phyloP scores from a whole-genome alignment of 2,888 invertebrate species.

The Diachrysia chrysitis region DNA sequence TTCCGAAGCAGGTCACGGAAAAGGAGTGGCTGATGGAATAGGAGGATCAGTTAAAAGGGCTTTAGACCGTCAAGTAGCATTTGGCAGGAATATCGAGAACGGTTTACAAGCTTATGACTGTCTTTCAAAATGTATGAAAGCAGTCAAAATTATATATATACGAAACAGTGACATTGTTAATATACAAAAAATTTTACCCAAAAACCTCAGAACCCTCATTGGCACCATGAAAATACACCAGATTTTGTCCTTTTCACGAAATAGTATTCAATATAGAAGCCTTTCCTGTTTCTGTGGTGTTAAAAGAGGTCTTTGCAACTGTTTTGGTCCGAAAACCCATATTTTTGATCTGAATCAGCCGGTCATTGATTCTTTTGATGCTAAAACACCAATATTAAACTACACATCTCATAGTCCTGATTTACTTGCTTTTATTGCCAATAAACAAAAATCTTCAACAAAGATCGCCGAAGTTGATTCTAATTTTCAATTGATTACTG shows the following conservation, averaged over 20 bases:
- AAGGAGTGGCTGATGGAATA: constrained; percentile 12
- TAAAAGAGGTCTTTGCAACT: too few relatives aligned
- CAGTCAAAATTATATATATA: background rate
- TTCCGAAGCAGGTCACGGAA: constrained; percentile 8
- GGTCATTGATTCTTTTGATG: too few relatives aligned
- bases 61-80: constrained; percentile 1
- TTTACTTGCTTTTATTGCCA: too few relatives aligned
- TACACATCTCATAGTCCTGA: too few relatives aligned
- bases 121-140: background rate
- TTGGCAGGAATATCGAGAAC: background rate
- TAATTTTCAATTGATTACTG: too few relatives aligned
- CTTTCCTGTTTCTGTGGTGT: too few relatives aligned
- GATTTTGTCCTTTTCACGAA: background rate
- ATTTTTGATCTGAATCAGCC: too few relatives aligned
- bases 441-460: too few relatives aligned
- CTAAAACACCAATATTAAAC: too few relatives aligned
- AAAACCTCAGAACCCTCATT: background rate
- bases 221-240: constrained; percentile 8
- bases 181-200: background rate
- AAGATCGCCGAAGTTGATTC: too few relatives aligned
- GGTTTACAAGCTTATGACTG: background rate
- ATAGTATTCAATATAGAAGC: too few relatives aligned
- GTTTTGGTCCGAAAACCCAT: too few relatives aligned
- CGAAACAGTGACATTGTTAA: background rate
- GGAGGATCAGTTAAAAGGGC: constrained; percentile 6